phyloP scores from a whole-genome alignment of 2,797 vertebrate genomes.

The Notamacropus eugenii region DNA sequence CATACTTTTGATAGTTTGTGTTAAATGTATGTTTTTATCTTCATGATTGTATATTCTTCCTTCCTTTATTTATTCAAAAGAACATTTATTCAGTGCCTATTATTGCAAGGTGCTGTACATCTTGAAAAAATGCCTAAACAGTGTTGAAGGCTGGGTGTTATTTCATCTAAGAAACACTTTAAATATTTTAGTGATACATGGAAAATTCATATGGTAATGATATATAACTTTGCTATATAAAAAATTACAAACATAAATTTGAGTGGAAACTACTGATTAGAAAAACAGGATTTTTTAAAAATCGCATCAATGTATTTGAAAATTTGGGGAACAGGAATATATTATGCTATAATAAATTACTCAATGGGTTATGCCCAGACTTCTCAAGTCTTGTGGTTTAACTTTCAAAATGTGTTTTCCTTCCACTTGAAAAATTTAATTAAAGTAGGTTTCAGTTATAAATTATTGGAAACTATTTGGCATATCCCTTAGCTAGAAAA shows the following conservation, averaged over 20 bases:
- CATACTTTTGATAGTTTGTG: neutral
- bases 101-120: neutral
- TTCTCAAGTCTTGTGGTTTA: constrained; percentile 29
- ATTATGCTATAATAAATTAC: neutral
- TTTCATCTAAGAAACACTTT: constrained; percentile 35
- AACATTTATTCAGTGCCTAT: neutral
- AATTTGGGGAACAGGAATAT: neutral
- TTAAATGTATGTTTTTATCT: neutral
- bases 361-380: neutral
- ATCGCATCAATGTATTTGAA: neutral
- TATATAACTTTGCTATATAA: constrained; percentile 22
- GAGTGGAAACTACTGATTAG: constrained; percentile 11
- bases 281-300: neutral
- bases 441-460: constrained; percentile 52
- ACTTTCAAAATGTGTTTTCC: constrained; percentile 52
- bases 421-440: constrained; percentile 55
- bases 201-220: constrained; percentile 27
- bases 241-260: constrained; percentile 32
- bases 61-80: neutral
- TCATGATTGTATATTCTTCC: neutral
- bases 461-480: constrained; percentile 46
- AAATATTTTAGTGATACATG: constrained; percentile 39
- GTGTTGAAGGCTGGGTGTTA: constrained; percentile 7
- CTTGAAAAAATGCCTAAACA: neutral
- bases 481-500: constrained; percentile 61